These are phyloP conservation scores for Camptogramma bilineatum DNA, from an alignment of 2,888 invertebrate species.

Conservation along the genomic window DNA sequence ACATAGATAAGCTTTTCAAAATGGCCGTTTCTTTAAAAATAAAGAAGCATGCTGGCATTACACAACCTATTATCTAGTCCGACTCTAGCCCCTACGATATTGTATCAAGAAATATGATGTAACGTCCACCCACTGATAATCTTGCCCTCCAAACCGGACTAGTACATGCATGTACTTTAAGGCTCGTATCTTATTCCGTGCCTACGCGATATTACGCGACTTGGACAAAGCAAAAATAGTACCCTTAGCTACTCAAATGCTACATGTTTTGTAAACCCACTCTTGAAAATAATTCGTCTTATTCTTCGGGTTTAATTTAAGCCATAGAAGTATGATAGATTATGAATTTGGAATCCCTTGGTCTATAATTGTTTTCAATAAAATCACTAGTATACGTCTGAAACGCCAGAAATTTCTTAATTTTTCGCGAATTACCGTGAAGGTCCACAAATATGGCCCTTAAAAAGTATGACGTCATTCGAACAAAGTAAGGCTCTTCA, in stretches of 20 bases:
- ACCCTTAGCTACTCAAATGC: not conserved
- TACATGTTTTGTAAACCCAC: not conserved
- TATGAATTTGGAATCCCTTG: not conserved
- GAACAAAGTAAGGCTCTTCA: no score
- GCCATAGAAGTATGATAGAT: no score
- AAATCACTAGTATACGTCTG: not conserved
- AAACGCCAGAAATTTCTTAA: not conserved
- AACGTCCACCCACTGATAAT: constrained; percentile 25
- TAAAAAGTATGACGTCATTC: no score
- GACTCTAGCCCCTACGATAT: constrained; percentile 21
- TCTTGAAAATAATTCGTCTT: not conserved
- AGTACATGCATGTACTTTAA: constrained; percentile 6
- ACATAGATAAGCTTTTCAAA: not conserved
- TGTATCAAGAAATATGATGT: constrained; percentile 23
- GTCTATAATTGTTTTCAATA: not conserved
- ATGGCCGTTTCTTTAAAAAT: not conserved
- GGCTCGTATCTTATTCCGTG: not conserved
- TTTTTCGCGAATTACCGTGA: not conserved
- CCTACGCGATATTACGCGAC: not conserved
- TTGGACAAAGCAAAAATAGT: not conserved
- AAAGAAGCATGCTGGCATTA: not conserved
- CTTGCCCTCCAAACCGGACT: constrained; percentile 30
- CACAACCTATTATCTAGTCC: constrained; percentile 17
- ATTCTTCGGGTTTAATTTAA: not conserved
- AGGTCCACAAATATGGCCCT: no score